Conservation (phyloP, 1,140 invertebrate species). For the Drosophila pseudoananassae region DNA sequence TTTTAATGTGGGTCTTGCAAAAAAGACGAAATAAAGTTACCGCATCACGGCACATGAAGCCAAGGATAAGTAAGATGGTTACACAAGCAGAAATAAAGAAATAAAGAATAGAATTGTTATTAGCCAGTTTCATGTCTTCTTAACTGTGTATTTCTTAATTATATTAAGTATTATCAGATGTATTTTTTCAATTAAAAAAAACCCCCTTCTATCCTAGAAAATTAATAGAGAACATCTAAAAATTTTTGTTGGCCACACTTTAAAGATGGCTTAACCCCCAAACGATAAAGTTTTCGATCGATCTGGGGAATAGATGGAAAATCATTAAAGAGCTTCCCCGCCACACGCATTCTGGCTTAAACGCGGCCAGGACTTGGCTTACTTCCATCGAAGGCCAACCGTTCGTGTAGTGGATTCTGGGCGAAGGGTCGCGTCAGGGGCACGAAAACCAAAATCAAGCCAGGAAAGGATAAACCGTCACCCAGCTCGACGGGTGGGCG, state of each 20-base stretch:
- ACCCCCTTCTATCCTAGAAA: no score
- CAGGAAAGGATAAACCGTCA: conserved; percentile 39
- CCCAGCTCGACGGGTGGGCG: conserved; percentile 49
- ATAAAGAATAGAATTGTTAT: conserved; percentile 5
- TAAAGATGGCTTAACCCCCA: neutral
- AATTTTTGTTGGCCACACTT: neutral
- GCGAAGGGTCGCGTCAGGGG: conserved; percentile 34
- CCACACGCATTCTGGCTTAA: conserved; percentile 1
- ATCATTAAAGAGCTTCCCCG: conserved; percentile 24
- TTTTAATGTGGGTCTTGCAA: conserved; percentile 1
- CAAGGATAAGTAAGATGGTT: conserved; percentile 32
- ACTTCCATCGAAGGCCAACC: conserved; percentile 24
- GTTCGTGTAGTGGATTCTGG: conserved; percentile 12
- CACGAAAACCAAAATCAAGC: conserved; percentile 37
- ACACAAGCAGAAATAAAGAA: conserved; percentile 18
- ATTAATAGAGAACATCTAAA: neutral
- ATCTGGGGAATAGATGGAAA: neutral
- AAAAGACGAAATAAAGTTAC: conserved; percentile 46
- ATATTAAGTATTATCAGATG: no score
- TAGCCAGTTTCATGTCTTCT: conserved; percentile 2
- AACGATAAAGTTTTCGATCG: neutral
- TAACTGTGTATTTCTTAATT: conserved; percentile 15
- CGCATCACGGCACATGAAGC: conserved; percentile 54
- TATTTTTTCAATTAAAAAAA: no score
- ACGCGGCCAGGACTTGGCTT: conserved; percentile 5